Conservation (phyloP, 2,797 vertebrate genomes). For the Catharus ustulatus region DNA sequence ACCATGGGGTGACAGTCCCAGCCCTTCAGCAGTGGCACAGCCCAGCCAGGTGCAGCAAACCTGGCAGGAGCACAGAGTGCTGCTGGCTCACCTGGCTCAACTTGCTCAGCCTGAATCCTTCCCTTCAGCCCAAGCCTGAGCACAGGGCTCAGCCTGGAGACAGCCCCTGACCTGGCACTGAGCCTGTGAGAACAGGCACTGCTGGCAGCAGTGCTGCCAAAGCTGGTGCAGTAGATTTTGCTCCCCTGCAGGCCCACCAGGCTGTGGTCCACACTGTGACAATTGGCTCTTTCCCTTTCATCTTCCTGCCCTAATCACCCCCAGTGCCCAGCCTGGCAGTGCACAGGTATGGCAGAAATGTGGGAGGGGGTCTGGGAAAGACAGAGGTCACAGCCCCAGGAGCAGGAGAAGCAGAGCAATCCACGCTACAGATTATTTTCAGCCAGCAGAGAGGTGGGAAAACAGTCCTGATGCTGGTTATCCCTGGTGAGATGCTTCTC, state of each 20-base stretch:
- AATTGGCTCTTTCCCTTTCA: neutral
- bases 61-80: neutral
- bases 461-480: neutral
- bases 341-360: rapidly evolving
- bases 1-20: neutral
- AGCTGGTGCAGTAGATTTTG: neutral
- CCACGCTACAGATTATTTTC: neutral
- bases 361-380: no score
- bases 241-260: neutral
- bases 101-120: neutral
- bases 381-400: neutral
- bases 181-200: neutral
- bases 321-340: neutral
- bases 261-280: neutral
- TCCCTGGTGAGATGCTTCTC: neutral
- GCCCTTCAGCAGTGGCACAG: neutral
- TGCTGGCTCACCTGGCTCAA: neutral
- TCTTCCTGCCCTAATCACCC: no score
- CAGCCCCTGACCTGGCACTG: neutral
- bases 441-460: neutral
- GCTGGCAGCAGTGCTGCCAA: neutral
- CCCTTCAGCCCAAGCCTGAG: neutral
- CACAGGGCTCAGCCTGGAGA: neutral
- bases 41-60: neutral
- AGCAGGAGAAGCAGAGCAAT: neutral